phyloP scores from a whole-genome alignment of 2,113 vertebrate genomes.

The Ochotona curzoniae region DNA sequence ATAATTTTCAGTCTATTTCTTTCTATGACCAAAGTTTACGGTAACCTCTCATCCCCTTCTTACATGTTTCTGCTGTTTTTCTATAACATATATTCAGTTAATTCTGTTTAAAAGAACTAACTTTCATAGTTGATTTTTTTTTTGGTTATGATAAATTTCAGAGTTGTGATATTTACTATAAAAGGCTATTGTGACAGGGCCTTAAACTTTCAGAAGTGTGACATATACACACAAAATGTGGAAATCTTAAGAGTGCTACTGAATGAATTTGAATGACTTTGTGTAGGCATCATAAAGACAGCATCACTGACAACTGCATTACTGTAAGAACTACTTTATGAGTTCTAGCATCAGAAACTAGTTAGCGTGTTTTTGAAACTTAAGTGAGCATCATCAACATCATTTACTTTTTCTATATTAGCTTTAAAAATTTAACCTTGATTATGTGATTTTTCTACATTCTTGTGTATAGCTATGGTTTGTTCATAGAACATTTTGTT shows the following conservation, averaged over 20 bases:
- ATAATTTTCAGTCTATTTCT: not conserved
- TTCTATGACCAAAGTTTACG: conserved; percentile 3
- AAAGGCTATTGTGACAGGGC: not conserved
- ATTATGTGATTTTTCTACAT: not conserved
- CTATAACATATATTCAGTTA: not conserved
- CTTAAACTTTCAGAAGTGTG: not conserved
- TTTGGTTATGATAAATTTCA: not conserved
- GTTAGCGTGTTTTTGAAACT: conserved; percentile 19
- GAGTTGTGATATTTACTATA: not conserved
- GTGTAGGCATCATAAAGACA: not conserved
- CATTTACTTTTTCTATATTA: conserved; percentile 21
- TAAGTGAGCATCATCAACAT: not conserved
- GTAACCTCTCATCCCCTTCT: not conserved
- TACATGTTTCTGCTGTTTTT: not conserved
- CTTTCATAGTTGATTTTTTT: not conserved
- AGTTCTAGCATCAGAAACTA: not conserved
- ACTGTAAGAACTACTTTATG: not conserved
- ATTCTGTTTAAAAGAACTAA: not conserved
- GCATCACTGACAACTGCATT: not conserved
- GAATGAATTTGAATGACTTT: not conserved
- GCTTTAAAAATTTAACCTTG: not conserved
- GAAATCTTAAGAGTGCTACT: not conserved
- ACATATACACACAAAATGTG: not conserved
- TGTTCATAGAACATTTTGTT: not conserved
- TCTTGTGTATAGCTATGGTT: not conserved